These are phyloP conservation scores for Meloidogyne exigua DNA, from an alignment of 1,140 invertebrate species.

Conservation along the genomic window DNA sequence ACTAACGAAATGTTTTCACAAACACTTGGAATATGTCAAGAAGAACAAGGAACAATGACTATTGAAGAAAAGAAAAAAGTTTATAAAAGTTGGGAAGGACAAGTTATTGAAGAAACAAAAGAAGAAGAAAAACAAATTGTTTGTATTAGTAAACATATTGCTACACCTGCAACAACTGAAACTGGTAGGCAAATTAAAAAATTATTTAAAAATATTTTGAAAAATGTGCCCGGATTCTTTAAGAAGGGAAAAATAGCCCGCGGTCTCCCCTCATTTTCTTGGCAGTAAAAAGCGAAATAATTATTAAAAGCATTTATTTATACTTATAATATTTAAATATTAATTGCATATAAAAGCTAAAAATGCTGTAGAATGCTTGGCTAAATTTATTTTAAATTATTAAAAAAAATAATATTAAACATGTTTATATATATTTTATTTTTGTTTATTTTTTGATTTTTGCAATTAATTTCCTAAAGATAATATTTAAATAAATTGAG, in stretches of 20 bases:
- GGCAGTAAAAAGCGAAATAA: neutral
- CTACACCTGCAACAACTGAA: neutral
- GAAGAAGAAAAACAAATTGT: neutral
- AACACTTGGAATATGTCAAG: neutral
- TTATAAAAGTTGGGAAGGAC: slow-evolving; percentile 8
- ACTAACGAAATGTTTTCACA: neutral
- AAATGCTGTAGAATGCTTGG: neutral
- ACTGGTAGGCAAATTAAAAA: slow-evolving; percentile 1
- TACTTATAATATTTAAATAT: neutral
- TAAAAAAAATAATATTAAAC: neutral
- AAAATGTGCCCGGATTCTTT: neutral
- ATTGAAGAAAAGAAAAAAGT: slow-evolving; percentile 4
- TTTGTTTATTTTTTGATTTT: neutral
- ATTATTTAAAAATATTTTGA: neutral
- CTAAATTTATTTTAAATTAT: neutral
- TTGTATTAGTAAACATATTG: neutral
- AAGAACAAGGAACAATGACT: slow-evolving; percentile 13
- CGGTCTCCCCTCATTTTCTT: neutral
- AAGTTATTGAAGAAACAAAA: neutral
- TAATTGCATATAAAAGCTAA: neutral
- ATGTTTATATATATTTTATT: too few species aligned
- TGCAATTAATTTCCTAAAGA: neutral
- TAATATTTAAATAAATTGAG: too few species aligned
- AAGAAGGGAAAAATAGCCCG: neutral
- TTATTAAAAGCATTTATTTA: neutral